Conservation (phyloP, 2,888 invertebrate genomes). For the Tipula helvola region DNA sequence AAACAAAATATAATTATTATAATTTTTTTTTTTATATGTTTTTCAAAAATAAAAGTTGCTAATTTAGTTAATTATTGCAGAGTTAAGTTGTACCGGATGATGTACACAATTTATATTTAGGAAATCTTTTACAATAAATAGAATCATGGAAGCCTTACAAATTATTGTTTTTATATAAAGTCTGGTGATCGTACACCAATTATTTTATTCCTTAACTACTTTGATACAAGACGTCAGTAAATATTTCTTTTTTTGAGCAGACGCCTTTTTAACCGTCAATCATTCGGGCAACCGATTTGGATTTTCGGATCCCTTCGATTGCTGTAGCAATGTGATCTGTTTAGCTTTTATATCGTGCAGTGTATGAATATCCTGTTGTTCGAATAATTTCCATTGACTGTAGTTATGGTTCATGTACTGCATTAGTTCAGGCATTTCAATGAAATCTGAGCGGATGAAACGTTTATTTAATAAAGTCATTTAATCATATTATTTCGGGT, state of each 20-base stretch:
- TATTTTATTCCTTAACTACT: neutral
- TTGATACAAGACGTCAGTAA: neutral
- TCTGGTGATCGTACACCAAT: neutral
- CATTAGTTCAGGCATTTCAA: conserved; percentile 85
- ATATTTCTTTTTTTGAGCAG: neutral
- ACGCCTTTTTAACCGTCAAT: neutral
- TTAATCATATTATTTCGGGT: neutral
- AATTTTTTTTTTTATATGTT: neutral
- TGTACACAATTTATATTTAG: neutral
- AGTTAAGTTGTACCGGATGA: neutral
- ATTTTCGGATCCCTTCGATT: neutral
- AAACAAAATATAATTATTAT: neutral
- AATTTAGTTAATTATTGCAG: neutral
- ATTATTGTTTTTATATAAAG: neutral
- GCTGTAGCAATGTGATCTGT: conserved; percentile 18
- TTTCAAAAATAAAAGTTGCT: neutral
- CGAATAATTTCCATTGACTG: conserved; percentile 79
- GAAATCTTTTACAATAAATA: neutral
- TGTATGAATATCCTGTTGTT: conserved; percentile 62
- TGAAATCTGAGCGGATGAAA: conserved; percentile 50
- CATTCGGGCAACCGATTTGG: neutral
- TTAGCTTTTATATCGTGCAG: conserved; percentile 51
- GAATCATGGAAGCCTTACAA: neutral
- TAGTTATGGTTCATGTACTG: conserved; percentile 75
- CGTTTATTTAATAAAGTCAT: neutral